phyloP scores from a whole-genome alignment of 1,140 invertebrate species.

The Tetragonula clypearis region DNA sequence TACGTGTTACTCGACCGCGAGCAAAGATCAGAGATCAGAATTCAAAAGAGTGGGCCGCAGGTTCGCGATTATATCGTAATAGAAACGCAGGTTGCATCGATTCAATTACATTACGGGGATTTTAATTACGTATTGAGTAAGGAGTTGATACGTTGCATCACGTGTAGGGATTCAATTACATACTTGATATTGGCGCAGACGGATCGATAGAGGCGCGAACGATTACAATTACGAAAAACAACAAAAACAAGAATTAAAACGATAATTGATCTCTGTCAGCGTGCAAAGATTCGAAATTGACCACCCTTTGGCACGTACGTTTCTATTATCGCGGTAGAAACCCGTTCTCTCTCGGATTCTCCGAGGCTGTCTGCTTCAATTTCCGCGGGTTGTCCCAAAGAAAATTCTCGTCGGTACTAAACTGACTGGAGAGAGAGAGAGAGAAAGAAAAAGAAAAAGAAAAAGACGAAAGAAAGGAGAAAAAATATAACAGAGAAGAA shows the following conservation, averaged over 20 bases:
- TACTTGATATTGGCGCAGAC: too few relatives aligned
- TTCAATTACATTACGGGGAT: neutral
- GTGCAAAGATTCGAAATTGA: neutral
- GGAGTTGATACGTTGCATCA: too few relatives aligned
- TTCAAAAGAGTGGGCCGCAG: slow-evolving; percentile 21
- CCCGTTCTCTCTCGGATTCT: neutral
- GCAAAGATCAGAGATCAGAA: slow-evolving; percentile 61
- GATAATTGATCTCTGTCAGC: neutral
- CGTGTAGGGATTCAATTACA: too few relatives aligned
- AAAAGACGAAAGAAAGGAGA: slow-evolving; percentile 14
- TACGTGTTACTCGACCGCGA: slow-evolving; percentile 32
- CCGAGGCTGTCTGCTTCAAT: slow-evolving; percentile 20
- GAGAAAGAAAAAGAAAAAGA: slow-evolving; percentile 17
- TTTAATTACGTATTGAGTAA: neutral
- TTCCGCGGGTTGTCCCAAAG: slow-evolving; percentile 42
- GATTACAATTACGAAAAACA: too few relatives aligned
- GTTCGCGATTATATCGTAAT: slow-evolving; percentile 6
- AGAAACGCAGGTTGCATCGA: slow-evolving; percentile 42
- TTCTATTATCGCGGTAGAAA: slow-evolving; percentile 3
- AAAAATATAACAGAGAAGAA: slow-evolving; percentile 10
- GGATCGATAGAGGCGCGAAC: too few relatives aligned
- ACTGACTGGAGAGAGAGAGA: slow-evolving; percentile 53
- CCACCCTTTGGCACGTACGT: neutral
- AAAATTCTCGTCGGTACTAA: slow-evolving; percentile 48
- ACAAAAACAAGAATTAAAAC: neutral